These are phyloP conservation scores for Spea multiplicata DNA, from an alignment of 2,113 vertebrate genomes.

Conservation along the genomic window DNA sequence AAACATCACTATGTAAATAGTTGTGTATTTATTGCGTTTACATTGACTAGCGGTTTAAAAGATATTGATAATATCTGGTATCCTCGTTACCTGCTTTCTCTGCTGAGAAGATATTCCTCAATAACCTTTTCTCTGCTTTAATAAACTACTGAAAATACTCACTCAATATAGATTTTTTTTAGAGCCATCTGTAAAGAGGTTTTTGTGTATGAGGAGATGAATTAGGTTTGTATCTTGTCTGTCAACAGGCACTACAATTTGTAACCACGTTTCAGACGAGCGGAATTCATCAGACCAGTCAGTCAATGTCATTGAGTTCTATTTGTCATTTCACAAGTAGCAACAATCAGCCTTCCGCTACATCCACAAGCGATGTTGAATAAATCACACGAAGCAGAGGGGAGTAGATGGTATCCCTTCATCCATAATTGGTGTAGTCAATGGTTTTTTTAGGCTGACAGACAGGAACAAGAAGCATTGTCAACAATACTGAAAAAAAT, in stretches of 20 bases:
- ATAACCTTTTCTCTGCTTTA: too few relatives aligned
- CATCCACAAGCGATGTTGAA: conserved; percentile 74
- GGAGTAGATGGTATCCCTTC: conserved; percentile 76
- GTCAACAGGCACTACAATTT: conserved; percentile 66
- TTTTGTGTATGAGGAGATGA: conserved; percentile 36
- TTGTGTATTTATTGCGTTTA: too few relatives aligned
- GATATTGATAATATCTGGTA: too few relatives aligned
- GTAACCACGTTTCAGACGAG: conserved; percentile 70
- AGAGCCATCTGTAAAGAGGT: conserved; percentile 22
- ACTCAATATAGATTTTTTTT: not conserved
- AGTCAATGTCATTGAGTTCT: conserved; percentile 80
- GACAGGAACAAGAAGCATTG: conserved; percentile 72
- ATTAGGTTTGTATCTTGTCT: conserved; percentile 61
- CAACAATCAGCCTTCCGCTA: conserved; percentile 69
- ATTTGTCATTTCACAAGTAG: conserved; percentile 80
- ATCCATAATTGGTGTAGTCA: conserved; percentile 82
- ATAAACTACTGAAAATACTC: too few relatives aligned
- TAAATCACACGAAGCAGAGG: conserved; percentile 87
- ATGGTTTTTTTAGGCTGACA: conserved; percentile 73
- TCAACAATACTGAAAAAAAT: conserved; percentile 67
- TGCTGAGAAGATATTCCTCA: too few relatives aligned
- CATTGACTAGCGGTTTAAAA: too few relatives aligned
- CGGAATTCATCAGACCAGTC: conserved; percentile 88
- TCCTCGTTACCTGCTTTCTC: too few relatives aligned
- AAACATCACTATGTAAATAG: too few relatives aligned